Evolutionary conservation across 1,140 invertebrate species (phyloP).

Genomic region (Brachionus koreanus): DNA sequence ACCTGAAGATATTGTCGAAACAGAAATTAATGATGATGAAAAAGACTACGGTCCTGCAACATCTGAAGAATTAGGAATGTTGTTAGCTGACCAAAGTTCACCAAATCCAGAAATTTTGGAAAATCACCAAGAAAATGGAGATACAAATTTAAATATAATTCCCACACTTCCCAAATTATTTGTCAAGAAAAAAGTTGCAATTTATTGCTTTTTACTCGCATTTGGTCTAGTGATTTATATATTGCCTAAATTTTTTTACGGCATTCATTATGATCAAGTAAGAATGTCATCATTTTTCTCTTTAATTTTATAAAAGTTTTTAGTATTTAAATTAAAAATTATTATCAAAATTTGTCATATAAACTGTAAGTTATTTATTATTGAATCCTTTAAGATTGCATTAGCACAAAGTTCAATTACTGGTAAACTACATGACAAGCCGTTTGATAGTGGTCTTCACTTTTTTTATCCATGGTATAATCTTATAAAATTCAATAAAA

Average conservation of each 20-base stretch:
- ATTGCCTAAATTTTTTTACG: neutral
- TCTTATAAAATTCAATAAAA: slow-evolving; percentile 14
- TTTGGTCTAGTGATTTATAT: neutral
- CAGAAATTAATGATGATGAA: neutral
- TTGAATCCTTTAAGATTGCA: neutral
- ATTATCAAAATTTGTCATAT: too few relatives aligned
- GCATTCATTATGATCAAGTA: slow-evolving; percentile 12
- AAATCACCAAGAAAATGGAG: neutral
- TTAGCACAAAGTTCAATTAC: slow-evolving; percentile 10
- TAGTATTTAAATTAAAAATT: too few relatives aligned
- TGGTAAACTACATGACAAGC: neutral
- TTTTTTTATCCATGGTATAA: slow-evolving; percentile 9
- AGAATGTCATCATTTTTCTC: neutral
- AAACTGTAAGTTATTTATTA: neutral
- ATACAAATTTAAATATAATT: neutral
- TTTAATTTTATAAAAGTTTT: too few relatives aligned
- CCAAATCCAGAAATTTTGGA: neutral
- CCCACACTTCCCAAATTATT: neutral
- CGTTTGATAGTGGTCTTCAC: slow-evolving; percentile 9
- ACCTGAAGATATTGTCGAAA: neutral
- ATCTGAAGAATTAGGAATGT: neutral
- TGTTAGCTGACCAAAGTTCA: neutral
- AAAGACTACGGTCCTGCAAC: neutral
- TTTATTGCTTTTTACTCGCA: neutral
- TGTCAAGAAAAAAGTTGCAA: neutral